phyloP scores from a whole-genome alignment of 92 coral and sea anemone species.

The Zoanthus solanderi region DNA sequence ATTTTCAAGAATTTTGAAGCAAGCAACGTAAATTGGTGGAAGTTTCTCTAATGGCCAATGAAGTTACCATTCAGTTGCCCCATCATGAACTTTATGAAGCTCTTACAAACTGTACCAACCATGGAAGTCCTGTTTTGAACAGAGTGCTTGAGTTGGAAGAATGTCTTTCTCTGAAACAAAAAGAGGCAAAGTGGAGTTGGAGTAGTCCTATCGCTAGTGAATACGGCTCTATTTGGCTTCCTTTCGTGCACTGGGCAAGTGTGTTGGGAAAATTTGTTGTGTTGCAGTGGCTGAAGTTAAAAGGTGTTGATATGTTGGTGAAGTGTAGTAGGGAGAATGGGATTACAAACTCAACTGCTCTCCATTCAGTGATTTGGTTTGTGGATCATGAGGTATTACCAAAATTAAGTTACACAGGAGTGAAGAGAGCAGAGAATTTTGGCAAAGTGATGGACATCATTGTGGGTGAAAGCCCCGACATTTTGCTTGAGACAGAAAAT shows the following conservation, averaged over 20 bases:
- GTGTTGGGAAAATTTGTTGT: conserved; percentile 14
- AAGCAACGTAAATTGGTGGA: not conserved
- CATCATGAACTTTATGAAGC: conserved; percentile 32
- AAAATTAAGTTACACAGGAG: not conserved
- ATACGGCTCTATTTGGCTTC: conserved; percentile 35
- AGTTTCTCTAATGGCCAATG: not conserved
- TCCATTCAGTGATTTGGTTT: conserved; percentile 39
- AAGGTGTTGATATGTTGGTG: conserved; percentile 12
- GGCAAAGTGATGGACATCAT: conserved; percentile 32
- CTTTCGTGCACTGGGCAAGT: conserved; percentile 44
- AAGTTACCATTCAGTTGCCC: conserved; percentile 4
- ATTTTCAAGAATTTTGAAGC: not conserved
- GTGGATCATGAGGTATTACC: conserved; percentile 21
- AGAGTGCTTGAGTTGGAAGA: conserved; percentile 19
- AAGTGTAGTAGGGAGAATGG: not conserved
- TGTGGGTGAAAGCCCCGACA: conserved; percentile 7
- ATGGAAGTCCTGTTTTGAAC: not conserved
- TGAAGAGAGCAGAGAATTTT: conserved; percentile 31
- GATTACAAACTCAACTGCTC: conserved; percentile 21
- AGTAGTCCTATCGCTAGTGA: conserved; percentile 21
- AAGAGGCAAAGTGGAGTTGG: conserved; percentile 6
- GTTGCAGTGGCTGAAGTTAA: conserved; percentile 28
- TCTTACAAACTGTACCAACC: conserved; percentile 24
- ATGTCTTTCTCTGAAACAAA: not conserved
- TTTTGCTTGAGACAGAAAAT: conserved; percentile 32